A percentile compares a stretch with the other conserved stretches of the same genome.
Evolutionary conservation across 2,888 invertebrate species (phyloP).

Genomic region (Heliconius erato): DNA sequence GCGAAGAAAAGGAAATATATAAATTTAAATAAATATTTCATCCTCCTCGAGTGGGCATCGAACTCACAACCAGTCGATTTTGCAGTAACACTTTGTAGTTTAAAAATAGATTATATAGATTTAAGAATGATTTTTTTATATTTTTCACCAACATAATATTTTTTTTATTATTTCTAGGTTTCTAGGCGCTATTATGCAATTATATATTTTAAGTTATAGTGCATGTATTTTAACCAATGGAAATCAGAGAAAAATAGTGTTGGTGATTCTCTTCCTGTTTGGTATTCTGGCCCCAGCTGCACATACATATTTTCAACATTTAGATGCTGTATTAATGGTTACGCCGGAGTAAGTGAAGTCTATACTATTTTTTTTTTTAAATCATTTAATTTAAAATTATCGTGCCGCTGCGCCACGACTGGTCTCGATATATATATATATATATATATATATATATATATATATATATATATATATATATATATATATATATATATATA

Average conservation of each 20-base stretch:
- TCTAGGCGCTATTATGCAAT: conserved; percentile 63
- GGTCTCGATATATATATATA: no score
- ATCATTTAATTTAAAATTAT: no score
- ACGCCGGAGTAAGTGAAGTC: conserved; percentile 60
- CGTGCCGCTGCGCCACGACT: no score
- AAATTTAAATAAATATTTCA: no score
- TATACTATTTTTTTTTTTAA: neutral
- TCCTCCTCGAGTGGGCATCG: no score
- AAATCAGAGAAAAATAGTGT: conserved; percentile 48
- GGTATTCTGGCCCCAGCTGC: conserved; percentile 57
- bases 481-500: no score
- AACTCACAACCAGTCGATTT: no score
- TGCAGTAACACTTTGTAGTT: neutral
- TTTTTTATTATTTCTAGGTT: conserved; percentile 58
- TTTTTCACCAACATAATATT: neutral
- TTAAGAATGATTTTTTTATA: no score
- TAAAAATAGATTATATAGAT: no score
- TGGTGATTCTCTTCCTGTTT: conserved; percentile 52
- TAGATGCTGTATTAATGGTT: conserved; percentile 59
- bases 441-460: no score
- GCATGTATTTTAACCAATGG: conserved; percentile 51
- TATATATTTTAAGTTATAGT: conserved; percentile 50
- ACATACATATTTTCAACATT: conserved; percentile 61
- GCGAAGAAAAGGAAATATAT: no score
- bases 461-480: no score